These are phyloP conservation scores for Sycobia sp. DNA, from an alignment of 1,140 invertebrate species.

Conservation along the genomic window DNA sequence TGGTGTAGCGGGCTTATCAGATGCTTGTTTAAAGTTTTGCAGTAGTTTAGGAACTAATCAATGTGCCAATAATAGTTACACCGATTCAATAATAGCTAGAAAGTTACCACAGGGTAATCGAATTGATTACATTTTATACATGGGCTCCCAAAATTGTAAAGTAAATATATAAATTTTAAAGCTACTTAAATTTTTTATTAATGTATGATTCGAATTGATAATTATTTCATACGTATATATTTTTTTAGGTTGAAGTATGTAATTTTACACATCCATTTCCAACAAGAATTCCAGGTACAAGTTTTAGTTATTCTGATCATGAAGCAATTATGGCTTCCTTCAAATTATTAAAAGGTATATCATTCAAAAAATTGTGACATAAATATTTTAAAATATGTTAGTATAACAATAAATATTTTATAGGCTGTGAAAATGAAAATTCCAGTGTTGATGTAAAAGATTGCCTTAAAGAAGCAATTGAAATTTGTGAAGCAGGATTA, in stretches of 20 bases:
- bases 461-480: constrained; percentile 67
- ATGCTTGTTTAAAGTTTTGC: constrained; percentile 50
- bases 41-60: constrained; percentile 74
- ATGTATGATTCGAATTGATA: too few species aligned
- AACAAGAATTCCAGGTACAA: constrained; percentile 70
- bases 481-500: constrained; percentile 67
- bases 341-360: constrained; percentile 56
- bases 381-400: constrained; percentile 1
- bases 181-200: too few species aligned
- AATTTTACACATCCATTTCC: constrained; percentile 75
- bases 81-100: constrained; percentile 62
- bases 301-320: constrained; percentile 88
- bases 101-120: constrained; percentile 77
- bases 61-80: constrained; percentile 83
- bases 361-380: constrained; percentile 17
- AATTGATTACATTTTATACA: constrained; percentile 89
- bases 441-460: constrained; percentile 49
- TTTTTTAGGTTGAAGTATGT: constrained; percentile 64
- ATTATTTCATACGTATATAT: too few species aligned
- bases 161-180: constrained; percentile 52
- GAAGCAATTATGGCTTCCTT: constrained; percentile 81
- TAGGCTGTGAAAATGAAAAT: constrained; percentile 37
- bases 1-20: constrained; percentile 59
- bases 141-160: constrained; percentile 62
- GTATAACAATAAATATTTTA: too few species aligned